Conservation (phyloP, 2,888 invertebrate species). For the Eledona agricola region DNA sequence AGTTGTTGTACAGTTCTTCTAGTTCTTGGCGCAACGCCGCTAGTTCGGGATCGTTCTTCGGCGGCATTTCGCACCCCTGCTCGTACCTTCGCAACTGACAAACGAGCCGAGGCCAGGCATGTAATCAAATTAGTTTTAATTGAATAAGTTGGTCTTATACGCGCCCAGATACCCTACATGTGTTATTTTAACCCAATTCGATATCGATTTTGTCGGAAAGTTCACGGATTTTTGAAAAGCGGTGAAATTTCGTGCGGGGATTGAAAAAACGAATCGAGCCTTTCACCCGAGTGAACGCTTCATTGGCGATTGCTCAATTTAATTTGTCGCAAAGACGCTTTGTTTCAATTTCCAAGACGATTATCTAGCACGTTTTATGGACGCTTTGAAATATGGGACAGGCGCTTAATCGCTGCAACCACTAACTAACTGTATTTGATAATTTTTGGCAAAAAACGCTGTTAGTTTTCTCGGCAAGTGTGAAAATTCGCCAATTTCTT, state of each 20-base stretch:
- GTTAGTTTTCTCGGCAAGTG: slow-evolving; percentile 31
- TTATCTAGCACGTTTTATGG: too few relatives aligned
- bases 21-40: slow-evolving; percentile 82
- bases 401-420: too few relatives aligned
- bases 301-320: too few relatives aligned
- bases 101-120: slow-evolving; percentile 10
- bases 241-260: too few relatives aligned
- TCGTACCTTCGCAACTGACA: slow-evolving; percentile 16
- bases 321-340: too few relatives aligned
- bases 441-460: slow-evolving; percentile 5
- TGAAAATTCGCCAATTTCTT: slow-evolving; percentile 38
- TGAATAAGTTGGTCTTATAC: slow-evolving; percentile 42
- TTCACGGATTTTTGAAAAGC: slow-evolving; percentile 25
- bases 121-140: slow-evolving; percentile 49
- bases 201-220: slow-evolving; percentile 42
- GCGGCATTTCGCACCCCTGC: slow-evolving; percentile 68
- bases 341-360: too few relatives aligned
- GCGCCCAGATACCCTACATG: slow-evolving; percentile 42
- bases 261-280: too few relatives aligned
- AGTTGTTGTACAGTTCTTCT: slow-evolving; percentile 79
- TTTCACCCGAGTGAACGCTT: too few relatives aligned
- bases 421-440: slow-evolving; percentile 2
- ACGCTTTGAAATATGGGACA: too few relatives aligned
- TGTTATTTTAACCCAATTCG: slow-evolving; percentile 47
- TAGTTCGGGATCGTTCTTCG: slow-evolving; percentile 85